phyloP scores from a whole-genome alignment of 2,888 invertebrate species.

The Cephus rjabovi region DNA sequence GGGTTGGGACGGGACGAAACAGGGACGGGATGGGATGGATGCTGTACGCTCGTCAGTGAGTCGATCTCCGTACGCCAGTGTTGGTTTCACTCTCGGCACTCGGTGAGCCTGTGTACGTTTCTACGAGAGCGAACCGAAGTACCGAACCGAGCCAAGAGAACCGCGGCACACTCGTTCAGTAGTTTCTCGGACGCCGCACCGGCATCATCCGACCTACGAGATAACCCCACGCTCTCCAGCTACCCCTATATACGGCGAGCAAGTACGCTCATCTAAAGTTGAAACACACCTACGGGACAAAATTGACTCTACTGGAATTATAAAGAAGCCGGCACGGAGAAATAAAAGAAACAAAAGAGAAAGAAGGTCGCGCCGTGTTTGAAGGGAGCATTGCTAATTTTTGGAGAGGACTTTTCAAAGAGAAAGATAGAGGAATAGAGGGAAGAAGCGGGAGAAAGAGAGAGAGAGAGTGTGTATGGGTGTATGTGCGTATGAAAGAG shows the following conservation, averaged over 20 bases:
- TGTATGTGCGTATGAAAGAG: background rate
- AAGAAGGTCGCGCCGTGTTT: too few relatives aligned
- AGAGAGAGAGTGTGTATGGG: conserved; percentile 10
- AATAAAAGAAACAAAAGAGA: background rate
- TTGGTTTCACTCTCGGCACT: conserved; percentile 54
- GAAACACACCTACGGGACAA: background rate
- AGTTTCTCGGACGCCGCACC: conserved; percentile 65
- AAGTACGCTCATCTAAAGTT: background rate
- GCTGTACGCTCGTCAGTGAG: conserved; percentile 45
- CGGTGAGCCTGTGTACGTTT: conserved; percentile 36
- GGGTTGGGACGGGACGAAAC: conserved; percentile 38
- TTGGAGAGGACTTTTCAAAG: background rate
- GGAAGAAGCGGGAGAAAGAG: background rate
- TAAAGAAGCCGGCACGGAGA: background rate
- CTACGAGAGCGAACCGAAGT: conserved; percentile 53
- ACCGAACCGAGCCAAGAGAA: conserved; percentile 60
- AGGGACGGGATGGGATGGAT: conserved; percentile 45
- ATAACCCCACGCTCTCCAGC: conserved; percentile 43
- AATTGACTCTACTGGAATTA: background rate
- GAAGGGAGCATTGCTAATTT: background rate
- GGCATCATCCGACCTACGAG: conserved; percentile 61
- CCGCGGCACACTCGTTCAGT: conserved; percentile 63
- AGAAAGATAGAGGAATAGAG: conserved; percentile 12
- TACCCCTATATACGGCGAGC: conserved; percentile 21
- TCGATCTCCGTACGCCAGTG: conserved; percentile 43